A percentile compares a stretch with the other conserved stretches of the same genome.
Conservation (phyloP, 2,888 invertebrate genomes). For the Harpagoxenus sublaevis region DNA sequence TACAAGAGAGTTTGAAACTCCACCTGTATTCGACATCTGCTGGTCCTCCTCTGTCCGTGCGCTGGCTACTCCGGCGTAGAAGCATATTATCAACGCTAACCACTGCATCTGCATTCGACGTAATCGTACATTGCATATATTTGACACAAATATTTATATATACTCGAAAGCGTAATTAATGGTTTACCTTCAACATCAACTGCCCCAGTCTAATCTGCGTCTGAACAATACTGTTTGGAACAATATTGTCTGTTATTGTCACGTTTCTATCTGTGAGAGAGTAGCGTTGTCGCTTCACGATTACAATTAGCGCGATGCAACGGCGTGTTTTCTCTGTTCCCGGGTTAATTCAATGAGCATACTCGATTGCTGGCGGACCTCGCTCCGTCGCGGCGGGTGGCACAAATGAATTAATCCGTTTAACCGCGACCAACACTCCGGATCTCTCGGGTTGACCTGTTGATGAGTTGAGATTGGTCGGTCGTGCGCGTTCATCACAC, state of each 20-base stretch:
- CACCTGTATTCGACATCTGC: slow-evolving; percentile 64
- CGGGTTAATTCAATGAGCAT: slow-evolving; percentile 42
- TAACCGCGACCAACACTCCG: slow-evolving; percentile 72
- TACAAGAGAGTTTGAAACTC: slow-evolving; percentile 45
- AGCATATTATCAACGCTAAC: slow-evolving; percentile 77
- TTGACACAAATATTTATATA: background rate
- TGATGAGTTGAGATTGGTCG: slow-evolving; percentile 79
- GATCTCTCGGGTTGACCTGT: slow-evolving; percentile 78
- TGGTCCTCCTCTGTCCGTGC: slow-evolving; percentile 84
- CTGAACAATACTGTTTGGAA: background rate
- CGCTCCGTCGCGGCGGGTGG: background rate
- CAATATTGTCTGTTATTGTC: background rate
- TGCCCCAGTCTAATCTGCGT: background rate
- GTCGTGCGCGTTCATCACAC: slow-evolving; percentile 55
- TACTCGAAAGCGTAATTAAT: background rate
- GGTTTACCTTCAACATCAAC: slow-evolving; percentile 5
- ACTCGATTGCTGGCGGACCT: slow-evolving; percentile 12
- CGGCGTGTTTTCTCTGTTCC: background rate
- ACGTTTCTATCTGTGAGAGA: no score
- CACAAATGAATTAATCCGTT: slow-evolving; percentile 77
- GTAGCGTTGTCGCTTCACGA: background rate
- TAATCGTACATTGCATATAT: background rate
- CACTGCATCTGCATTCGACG: slow-evolving; percentile 80
- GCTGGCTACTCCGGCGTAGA: slow-evolving; percentile 79
- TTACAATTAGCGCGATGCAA: slow-evolving; percentile 20